Conservation (phyloP, 2,113 vertebrate genomes). For the Prolemur simus region DNA sequence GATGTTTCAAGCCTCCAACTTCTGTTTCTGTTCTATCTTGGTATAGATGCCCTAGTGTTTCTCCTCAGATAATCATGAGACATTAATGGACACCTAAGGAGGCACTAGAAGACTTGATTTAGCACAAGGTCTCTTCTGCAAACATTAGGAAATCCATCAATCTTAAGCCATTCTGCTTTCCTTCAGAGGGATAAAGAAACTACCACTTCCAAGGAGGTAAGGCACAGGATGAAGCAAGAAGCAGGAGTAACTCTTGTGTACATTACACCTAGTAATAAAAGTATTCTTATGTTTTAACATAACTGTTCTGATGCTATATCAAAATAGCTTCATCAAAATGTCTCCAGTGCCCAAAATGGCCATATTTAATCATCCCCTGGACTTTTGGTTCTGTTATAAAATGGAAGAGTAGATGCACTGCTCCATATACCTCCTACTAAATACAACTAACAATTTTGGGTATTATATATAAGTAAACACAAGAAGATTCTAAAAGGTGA, state of each 20-base stretch:
- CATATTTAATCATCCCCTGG: neutral
- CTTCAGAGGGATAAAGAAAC: slow-evolving; percentile 23
- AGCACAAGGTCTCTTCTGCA: slow-evolving; percentile 22
- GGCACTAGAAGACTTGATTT: neutral
- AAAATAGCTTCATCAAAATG: slow-evolving; percentile 31
- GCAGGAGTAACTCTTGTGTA: slow-evolving; percentile 17
- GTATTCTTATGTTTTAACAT: neutral
- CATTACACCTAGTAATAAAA: slow-evolving; percentile 20
- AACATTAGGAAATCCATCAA: neutral
- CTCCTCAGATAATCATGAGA: neutral
- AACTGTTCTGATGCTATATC: neutral
- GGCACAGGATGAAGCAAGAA: neutral
- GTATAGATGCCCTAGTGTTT: slow-evolving; percentile 17
- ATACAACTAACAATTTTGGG: neutral
- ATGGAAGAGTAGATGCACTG: neutral
- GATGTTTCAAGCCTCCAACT: neutral
- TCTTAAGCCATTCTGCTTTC: neutral
- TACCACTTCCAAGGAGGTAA: slow-evolving; percentile 21
- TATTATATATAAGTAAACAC: neutral
- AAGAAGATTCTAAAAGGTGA: neutral
- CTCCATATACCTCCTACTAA: neutral
- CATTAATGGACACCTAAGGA: neutral
- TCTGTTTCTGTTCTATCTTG: slow-evolving; percentile 31
- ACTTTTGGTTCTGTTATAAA: neutral
- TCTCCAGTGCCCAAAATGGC: neutral